Evolutionary conservation across 2,888 invertebrate species (phyloP), one percentile per base, ranked within the genome.

Genomic region (Rotaria magnacalcarata): DNA sequence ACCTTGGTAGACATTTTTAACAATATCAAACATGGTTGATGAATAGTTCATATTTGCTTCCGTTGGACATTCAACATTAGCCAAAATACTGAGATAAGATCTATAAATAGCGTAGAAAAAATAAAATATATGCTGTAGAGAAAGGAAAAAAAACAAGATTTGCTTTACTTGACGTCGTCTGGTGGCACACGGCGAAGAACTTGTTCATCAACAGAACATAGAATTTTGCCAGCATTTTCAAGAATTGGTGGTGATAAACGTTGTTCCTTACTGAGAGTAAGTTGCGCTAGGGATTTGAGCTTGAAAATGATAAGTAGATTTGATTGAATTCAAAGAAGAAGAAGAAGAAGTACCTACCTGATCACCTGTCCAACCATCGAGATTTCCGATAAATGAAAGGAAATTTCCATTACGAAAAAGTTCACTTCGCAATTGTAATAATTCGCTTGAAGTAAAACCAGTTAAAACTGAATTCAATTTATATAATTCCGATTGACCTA

Each of bases 321-420:
- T 8, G 7, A 52, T 58, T n/a, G 1, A 6, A 58, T 24, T n/a
- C 3, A 58, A n/a, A 8, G 24, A 67, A 16, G 4, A n/a, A 8
- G 24, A 67, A 16, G 4, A 0, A 3, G 34, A 34, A 27, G 11
- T 67, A 16, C 2, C 27, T 75, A 80, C 80, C 19, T 80, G 80
- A 19, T 41, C 80, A 2, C 2, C 4, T n/a, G 43, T 80, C 80
- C 47, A 80, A 47, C n/a, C n/a, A 11, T 80, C 24, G 5, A 80
- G 19, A 80, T 80, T 80, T 4, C 80, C 80, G 47, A 80, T 47
- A 80, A n/a, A n/a, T n/a, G 80, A 80, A n/a, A 80, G 47, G n/a
- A 80, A 47, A 80, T 80, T 47, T 47, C 24, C 47, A 80, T 80
- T n/a, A n/a, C n/a, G 24, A n/a, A 80, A 80, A 47, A 21, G 14